Conservation (phyloP, 2,888 invertebrate species). For the Cyrtodaria siliqua region DNA sequence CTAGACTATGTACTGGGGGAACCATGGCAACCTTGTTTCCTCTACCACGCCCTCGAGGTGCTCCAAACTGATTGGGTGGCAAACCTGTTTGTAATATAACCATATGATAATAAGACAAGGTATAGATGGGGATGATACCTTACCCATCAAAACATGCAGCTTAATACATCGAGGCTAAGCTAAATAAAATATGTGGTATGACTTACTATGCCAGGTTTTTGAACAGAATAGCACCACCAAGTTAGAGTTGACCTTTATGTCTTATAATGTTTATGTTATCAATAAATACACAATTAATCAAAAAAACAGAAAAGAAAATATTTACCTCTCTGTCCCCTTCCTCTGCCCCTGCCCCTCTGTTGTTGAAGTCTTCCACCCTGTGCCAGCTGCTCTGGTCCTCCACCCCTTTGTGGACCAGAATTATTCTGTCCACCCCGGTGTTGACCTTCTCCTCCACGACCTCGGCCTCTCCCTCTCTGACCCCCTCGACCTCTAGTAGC, state of each 20-base stretch:
- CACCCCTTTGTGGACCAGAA: neutral
- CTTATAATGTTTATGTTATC: no score
- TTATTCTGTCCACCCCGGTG: neutral
- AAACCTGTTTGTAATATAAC: slow-evolving; percentile 20
- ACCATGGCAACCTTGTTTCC: slow-evolving; percentile 40
- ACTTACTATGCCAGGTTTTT: no score
- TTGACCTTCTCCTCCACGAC: neutral
- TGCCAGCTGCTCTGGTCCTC: slow-evolving; percentile 16
- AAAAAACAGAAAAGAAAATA: neutral
- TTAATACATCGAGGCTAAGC: neutral
- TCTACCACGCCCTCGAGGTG: slow-evolving; percentile 37
- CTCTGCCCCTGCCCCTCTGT: slow-evolving; percentile 32
- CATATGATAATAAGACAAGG: neutral
- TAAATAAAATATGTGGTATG: no score
- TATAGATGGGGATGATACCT: no score
- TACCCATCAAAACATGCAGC: neutral
- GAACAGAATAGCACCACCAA: no score
- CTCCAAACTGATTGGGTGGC: slow-evolving; percentile 42
- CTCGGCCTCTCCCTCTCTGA: neutral
- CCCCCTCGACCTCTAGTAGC: slow-evolving; percentile 20
- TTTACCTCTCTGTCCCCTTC: slow-evolving; percentile 33
- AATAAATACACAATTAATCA: no score
- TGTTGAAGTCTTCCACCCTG: slow-evolving; percentile 2
- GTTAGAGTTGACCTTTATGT: no score
- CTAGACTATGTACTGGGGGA: slow-evolving; percentile 64